phyloP scores from a whole-genome alignment of 2,888 invertebrate species.

The Calameuta filiformis region DNA sequence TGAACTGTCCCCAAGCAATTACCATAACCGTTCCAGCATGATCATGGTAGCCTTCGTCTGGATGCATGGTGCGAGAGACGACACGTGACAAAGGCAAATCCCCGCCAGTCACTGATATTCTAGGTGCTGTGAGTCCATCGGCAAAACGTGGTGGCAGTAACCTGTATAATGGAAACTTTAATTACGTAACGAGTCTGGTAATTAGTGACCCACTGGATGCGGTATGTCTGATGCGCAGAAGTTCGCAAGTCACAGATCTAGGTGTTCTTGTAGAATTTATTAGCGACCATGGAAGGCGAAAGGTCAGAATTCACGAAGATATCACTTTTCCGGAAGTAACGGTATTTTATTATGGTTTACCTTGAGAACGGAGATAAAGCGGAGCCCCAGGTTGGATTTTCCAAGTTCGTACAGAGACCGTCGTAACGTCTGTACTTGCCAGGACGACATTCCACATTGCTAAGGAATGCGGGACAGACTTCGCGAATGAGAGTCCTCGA shows the following conservation, averaged over 20 bases:
- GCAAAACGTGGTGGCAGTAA: slow-evolving; percentile 83
- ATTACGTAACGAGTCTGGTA: neutral
- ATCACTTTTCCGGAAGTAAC: neutral
- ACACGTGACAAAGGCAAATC: slow-evolving; percentile 84
- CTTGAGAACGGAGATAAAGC: slow-evolving; percentile 87
- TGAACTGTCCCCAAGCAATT: slow-evolving; percentile 94
- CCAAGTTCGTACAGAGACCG: slow-evolving; percentile 89
- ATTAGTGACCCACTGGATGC: neutral
- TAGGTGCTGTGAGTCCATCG: slow-evolving; percentile 86
- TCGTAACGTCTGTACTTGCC: slow-evolving; percentile 89
- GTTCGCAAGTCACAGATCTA: neutral
- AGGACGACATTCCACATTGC: slow-evolving; percentile 87
- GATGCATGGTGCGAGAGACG: slow-evolving; percentile 91
- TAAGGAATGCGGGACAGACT: slow-evolving; percentile 87
- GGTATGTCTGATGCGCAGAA: neutral
- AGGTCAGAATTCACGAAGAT: neutral
- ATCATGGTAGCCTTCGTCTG: slow-evolving; percentile 92
- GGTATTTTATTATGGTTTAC: slow-evolving; percentile 58
- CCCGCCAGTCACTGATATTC: slow-evolving; percentile 81
- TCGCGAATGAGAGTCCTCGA: slow-evolving; percentile 87
- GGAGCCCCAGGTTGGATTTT: slow-evolving; percentile 91
- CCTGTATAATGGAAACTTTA: slow-evolving; percentile 61
- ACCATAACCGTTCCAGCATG: slow-evolving; percentile 95
- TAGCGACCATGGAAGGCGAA: neutral
- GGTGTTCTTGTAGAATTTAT: neutral